Evolutionary conservation across 23 tunicate species (phyloP).

Genomic region (Phallusia fumigata): DNA sequence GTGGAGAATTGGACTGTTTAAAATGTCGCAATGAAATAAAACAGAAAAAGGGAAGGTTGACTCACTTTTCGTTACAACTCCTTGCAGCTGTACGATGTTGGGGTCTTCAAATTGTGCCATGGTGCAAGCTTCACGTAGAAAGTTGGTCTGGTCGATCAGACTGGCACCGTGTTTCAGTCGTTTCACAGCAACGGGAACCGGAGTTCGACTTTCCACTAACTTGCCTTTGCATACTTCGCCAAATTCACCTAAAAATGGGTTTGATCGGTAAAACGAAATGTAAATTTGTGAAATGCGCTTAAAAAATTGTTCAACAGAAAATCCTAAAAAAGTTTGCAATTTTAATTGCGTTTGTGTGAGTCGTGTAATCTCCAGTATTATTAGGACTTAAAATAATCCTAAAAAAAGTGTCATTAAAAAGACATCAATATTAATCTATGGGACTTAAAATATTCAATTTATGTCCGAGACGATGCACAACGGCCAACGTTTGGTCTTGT

Average conservation of each 20-base stretch:
- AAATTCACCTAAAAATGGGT: conserved; percentile 62
- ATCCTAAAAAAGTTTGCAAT: no score
- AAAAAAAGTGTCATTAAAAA: background rate
- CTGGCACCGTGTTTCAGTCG: conserved; percentile 69
- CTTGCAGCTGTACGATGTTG: conserved; percentile 83
- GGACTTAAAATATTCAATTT: background rate
- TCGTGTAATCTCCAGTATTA: no score
- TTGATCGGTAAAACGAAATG: no score
- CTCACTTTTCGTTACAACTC: conserved; percentile 91
- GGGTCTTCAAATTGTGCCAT: conserved; percentile 86
- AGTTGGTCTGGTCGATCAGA: conserved; percentile 79
- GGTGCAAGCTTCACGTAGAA: conserved; percentile 84
- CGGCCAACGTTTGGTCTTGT: no score
- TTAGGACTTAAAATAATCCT: no score
- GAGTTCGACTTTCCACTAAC: conserved; percentile 36
- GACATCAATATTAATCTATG: no score
- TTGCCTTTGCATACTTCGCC: conserved; percentile 87
- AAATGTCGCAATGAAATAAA: no score
- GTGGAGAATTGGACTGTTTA: conserved; percentile 7
- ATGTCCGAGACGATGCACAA: no score
- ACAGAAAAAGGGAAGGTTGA: background rate
- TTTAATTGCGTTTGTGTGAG: no score
- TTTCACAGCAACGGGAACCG: conserved; percentile 74
- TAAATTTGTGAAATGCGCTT: no score
- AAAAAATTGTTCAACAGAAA: no score